Base-by-base conservation (phyloP, 2,888 invertebrate genomes). In the Calephelis perditalis region DNA sequence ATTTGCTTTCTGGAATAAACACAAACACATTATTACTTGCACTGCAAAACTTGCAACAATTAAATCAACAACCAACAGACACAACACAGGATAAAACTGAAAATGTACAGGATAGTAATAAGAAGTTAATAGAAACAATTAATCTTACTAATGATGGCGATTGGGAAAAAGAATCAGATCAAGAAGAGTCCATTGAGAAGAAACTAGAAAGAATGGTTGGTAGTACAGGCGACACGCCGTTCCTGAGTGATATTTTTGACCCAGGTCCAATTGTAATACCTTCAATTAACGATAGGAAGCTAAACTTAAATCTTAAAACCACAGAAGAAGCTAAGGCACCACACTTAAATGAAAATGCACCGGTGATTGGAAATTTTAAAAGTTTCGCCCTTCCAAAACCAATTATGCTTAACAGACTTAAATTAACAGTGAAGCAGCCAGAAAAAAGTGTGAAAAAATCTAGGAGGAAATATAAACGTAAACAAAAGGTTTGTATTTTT, bases 311-410 rank as follows among this genome's bases (percentile, higher is more conserved):
- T 63, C 68, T 83, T 26, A 79, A 79, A 62, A 76, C 70, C 54
- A 64, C 72, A 44, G 77, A 78, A 35, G 80, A 79, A 10, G 62
- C 62, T 52, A 69, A 68, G 57, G 68, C 69, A 57, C 55, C 73
- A 6, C 71, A 75, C 58, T 62, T 75, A 36, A 80, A 83, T 65
- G 86, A 86, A 64, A 82, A 81, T 65, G 78, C 79, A 3, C 81
- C 84, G 36, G 82, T 90, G 49, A 84, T 91, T 73, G 90, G 89
- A 26, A 86, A 82, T 71, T 91, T 91, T 70, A 91, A 90, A 81
- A 91, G 91, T 68, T 91, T 91, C 65, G 91, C 91, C 36, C 72
- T 89, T 56, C 91, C 91, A 9, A 91, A 91, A 77, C 91, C 91
- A 15, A 84, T 91, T 56, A 70, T 90, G 68, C 73, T 91, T 67